phyloP scores from a whole-genome alignment of 2,113 vertebrate species.

The human (Homo sapiens) region GRCh38 chr6:45894001-45894500 shows the following conservation, averaged over 20 bases:
- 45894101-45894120: background rate
- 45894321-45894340: background rate
- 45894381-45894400: background rate
- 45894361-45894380: background rate
- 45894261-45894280: background rate
- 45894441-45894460: background rate
- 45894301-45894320: background rate
- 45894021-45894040: background rate
- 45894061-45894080: background rate
- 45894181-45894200: background rate
- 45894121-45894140: background rate
- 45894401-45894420: background rate
- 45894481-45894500: background rate
- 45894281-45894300: background rate
- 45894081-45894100: background rate
- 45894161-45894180: background rate
- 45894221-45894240: background rate
- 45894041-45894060: background rate
- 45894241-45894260: background rate
- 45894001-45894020: background rate
- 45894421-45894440: background rate
- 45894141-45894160: background rate
- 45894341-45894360: background rate
- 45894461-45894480: background rate
- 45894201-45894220: background rate